Conservation (phyloP, 2,113 vertebrate species). For the Recurvirostra avosetta region DNA sequence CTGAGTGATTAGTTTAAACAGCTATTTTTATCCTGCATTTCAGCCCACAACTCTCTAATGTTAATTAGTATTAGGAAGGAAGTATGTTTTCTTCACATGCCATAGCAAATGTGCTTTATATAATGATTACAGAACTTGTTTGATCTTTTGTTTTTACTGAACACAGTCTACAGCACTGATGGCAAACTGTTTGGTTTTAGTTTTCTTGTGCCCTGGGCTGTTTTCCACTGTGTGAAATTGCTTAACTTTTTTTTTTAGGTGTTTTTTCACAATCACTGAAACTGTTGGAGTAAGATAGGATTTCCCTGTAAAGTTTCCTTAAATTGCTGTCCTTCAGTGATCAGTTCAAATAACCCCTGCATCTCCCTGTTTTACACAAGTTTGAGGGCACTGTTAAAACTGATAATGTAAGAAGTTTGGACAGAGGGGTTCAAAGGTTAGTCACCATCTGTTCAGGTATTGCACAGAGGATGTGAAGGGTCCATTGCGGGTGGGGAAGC, state of each 20-base stretch:
- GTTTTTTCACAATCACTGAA: constrained; percentile 73
- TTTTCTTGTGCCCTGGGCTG: constrained; percentile 72
- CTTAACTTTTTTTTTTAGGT: constrained; percentile 69
- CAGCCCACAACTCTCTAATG: constrained; percentile 34
- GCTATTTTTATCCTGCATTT: constrained; percentile 55
- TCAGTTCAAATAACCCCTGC: constrained; percentile 3
- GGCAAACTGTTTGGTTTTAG: constrained; percentile 69
- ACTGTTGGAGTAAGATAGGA: constrained; percentile 64
- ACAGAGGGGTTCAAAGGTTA: constrained; percentile 50
- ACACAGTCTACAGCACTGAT: constrained; percentile 55
- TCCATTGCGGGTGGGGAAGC: background rate
- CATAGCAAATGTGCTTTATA: constrained; percentile 64
- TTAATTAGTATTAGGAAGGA: constrained; percentile 71
- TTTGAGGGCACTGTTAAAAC: constrained; percentile 31
- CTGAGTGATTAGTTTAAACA: constrained; percentile 31
- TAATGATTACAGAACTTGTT: constrained; percentile 56
- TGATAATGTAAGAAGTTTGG: constrained; percentile 49
- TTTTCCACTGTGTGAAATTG: constrained; percentile 73
- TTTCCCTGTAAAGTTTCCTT: constrained; percentile 69
- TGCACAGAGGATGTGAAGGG: background rate
- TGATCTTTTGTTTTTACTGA: constrained; percentile 67
- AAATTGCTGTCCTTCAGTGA: constrained; percentile 65
- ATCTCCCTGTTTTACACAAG: background rate
- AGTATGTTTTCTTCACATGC: constrained; percentile 59
- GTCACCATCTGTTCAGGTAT: constrained; percentile 63